These are phyloP conservation scores for Trachelus iudaicus DNA, from an alignment of 2,888 invertebrate genomes.

Conservation along the genomic window DNA sequence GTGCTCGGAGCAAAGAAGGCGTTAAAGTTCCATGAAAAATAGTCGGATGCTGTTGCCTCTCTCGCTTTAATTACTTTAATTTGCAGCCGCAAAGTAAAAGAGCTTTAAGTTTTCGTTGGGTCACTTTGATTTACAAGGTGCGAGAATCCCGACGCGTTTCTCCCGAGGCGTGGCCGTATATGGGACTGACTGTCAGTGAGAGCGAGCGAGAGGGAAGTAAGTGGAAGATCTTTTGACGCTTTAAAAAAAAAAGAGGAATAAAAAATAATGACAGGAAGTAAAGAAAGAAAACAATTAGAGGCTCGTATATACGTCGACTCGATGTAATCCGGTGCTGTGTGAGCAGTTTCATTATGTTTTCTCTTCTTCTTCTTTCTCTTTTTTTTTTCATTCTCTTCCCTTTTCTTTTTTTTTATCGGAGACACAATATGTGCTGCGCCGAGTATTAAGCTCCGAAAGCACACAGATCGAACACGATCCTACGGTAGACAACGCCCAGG, in stretches of 20 bases:
- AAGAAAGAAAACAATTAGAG: background rate
- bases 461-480: constrained; percentile 27
- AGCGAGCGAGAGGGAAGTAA: background rate
- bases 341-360: background rate
- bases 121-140: background rate
- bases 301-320: background rate
- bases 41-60: background rate
- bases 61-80: background rate
- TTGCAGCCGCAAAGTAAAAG: background rate
- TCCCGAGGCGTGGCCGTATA: background rate
- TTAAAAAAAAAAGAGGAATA: background rate
- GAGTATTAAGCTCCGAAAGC: constrained; percentile 1
- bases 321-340: background rate
- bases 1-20: too few species aligned
- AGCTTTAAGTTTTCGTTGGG: background rate
- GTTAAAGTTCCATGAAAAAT: too few species aligned
- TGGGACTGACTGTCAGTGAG: background rate
- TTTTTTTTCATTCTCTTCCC: background rate
- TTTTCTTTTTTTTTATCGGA: background rate
- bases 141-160: background rate
- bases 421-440: background rate
- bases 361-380: background rate
- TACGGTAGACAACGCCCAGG: constrained; percentile 31
- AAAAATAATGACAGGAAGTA: background rate
- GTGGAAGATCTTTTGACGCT: background rate